These are phyloP conservation scores for Pemphigus obesinymphae DNA, from an alignment of 1,140 invertebrate species.

Conservation along the genomic window DNA sequence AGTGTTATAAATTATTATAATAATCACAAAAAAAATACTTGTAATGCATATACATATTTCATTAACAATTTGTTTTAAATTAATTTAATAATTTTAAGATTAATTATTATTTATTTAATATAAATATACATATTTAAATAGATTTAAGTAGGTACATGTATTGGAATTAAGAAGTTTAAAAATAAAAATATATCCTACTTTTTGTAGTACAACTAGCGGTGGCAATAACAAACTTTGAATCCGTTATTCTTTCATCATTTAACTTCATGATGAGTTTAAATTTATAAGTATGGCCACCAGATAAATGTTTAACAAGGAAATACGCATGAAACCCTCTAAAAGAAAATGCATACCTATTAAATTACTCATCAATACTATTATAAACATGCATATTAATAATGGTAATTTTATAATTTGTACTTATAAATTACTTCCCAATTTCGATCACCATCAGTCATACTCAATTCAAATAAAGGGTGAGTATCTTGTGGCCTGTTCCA, in stretches of 20 bases:
- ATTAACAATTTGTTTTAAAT: too few relatives aligned
- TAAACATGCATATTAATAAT: background rate
- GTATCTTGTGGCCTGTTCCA: background rate
- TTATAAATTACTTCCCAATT: background rate
- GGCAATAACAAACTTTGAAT: background rate
- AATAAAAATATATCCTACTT: background rate
- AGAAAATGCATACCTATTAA: background rate
- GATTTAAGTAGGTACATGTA: too few relatives aligned
- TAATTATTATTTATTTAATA: too few relatives aligned
- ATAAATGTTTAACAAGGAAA: background rate
- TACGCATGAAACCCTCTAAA: background rate
- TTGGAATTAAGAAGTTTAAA: too few relatives aligned
- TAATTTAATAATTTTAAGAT: too few relatives aligned
- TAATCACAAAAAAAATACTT: too few relatives aligned
- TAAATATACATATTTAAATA: too few relatives aligned
- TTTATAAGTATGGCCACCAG: background rate
- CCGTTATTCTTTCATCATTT: background rate
- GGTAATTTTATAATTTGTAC: background rate
- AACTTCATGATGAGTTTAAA: background rate
- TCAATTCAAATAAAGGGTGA: background rate
- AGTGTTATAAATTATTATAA: too few relatives aligned
- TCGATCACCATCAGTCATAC: background rate
- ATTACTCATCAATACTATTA: background rate
- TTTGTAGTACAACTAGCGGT: background rate
- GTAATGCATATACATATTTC: too few relatives aligned